These are phyloP conservation scores for Chlorospingus flavigularis DNA, from an alignment of 2,797 vertebrate genomes.

Conservation along the genomic window DNA sequence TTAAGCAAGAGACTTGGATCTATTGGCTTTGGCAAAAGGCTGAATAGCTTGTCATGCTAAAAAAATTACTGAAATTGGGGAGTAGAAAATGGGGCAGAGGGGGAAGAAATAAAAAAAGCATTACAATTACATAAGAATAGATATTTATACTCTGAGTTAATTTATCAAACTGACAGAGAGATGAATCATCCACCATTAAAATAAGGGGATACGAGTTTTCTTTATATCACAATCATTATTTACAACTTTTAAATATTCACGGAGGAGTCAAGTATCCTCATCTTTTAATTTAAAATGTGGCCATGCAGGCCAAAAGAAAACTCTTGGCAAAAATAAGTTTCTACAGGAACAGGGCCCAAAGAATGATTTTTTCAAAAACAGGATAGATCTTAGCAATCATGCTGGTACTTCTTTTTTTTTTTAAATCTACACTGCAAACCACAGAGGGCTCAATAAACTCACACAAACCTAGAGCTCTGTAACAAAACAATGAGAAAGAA, in stretches of 20 bases:
- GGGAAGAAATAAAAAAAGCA: not conserved
- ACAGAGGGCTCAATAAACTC: not conserved
- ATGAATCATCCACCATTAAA: slow-evolving; percentile 41
- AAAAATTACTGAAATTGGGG: slow-evolving; percentile 50
- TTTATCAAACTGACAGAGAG: slow-evolving; percentile 36
- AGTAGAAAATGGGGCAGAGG: not conserved
- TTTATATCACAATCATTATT: slow-evolving; percentile 56
- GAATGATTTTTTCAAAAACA: slow-evolving; percentile 58
- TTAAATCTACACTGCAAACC: not conserved
- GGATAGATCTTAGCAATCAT: not conserved
- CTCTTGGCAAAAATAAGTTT: slow-evolving; percentile 55
- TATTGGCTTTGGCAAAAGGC: slow-evolving; percentile 57
- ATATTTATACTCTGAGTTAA: slow-evolving; percentile 50
- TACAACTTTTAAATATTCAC: slow-evolving; percentile 24
- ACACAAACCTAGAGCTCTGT: not conserved
- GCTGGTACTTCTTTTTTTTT: not conserved
- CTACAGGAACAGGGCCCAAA: slow-evolving; percentile 40
- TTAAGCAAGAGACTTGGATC: slow-evolving; percentile 48
- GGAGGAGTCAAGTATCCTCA: not conserved
- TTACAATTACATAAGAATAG: slow-evolving; percentile 51
- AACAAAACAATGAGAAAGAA: not conserved
- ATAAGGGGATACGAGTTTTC: slow-evolving; percentile 26
- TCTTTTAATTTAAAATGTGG: slow-evolving; percentile 24
- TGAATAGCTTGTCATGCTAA: slow-evolving; percentile 53
- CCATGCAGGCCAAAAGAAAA: slow-evolving; percentile 20